Base-by-base conservation (phyloP, 2,113 vertebrate species). In the Heterotilapia buettikoferi region DNA sequence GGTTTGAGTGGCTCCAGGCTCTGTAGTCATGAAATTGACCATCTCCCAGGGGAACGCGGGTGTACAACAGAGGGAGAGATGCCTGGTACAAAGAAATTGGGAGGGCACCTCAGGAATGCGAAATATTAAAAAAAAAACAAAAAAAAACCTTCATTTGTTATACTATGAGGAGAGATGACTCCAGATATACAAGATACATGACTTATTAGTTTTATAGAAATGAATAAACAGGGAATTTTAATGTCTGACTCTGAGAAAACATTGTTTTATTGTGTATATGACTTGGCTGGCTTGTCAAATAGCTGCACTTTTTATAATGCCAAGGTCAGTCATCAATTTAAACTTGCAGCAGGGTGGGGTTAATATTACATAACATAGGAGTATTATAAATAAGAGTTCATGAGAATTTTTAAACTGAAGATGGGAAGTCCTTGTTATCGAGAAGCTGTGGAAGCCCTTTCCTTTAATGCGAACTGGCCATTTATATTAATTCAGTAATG, bases 41-140 rank as follows among this genome's bases (percentile, higher is more conserved):
- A 1, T 78, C 24, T 88, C 86, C 84, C 76, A 29, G 8, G 85
- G 73, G 86, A 86, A 85, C 38, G 61, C 1, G 47, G 11, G 52
- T 40, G 61, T 68, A 33, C 52, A 68, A 36, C n/a, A 52, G 86
- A 84, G 56, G 52, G 47, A 59, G 52, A 82, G 80, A 78, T 82
- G 85, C 45, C 66, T 47, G 61, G 78, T 86, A 68, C 84, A 90
- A 78, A 90, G 50, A 86, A 56, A 71, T 57, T 59, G 83, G 68
- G 78, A 88, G 79, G 76, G 68, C 47, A 88, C 57, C n/a, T 18
- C 12, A 87, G 90, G 91, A 92, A 92, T 92, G 85, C 24, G 21
- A 68, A 24, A 13, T 10, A 26, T 2, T 18, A 21, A 3, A 18
- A 52, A 63, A 31, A 38, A 16, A 16, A 68, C 7, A 19, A 1